Percentiles rank a stretch among this genome's conserved stretches.
Evolutionary conservation across 2,113 vertebrate species (phyloP).

Genomic region (Microcebus jonahi): DNA sequence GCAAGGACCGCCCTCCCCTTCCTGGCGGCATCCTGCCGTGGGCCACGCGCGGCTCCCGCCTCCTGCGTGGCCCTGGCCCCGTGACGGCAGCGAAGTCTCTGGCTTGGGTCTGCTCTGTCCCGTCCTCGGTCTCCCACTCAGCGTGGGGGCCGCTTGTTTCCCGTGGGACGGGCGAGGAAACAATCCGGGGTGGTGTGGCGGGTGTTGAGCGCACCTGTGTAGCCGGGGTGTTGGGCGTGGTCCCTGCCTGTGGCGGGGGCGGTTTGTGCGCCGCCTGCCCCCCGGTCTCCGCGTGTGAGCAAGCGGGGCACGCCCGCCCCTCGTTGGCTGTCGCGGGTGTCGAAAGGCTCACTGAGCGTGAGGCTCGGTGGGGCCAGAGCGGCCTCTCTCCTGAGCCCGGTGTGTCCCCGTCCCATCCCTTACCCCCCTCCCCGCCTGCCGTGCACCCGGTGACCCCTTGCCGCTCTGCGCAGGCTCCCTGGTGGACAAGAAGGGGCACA

Average conservation of each 20-base stretch:
- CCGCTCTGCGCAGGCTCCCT: conserved; percentile 85
- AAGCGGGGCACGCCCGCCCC: rapidly evolving
- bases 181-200: rapidly evolving
- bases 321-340: background rate
- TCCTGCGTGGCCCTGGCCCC: too few species aligned
- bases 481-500: conserved; percentile 90
- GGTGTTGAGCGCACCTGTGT: background rate
- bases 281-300: background rate
- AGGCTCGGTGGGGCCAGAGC: background rate
- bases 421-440: rapidly evolving
- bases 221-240: rapidly evolving
- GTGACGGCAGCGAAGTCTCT: background rate
- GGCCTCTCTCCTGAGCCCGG: background rate
- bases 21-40: rapidly evolving
- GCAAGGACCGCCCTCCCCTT: rapidly evolving
- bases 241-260: rapidly evolving
- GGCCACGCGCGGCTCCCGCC: background rate
- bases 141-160: background rate
- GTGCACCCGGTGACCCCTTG: background rate
- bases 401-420: too few species aligned
- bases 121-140: background rate
- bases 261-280: rapidly evolving
- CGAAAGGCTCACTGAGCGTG: too few species aligned
- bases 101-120: background rate
- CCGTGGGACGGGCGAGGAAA: rapidly evolving